Conservation (phyloP, 2,888 invertebrate species). For the Trachelus troglodyta region DNA sequence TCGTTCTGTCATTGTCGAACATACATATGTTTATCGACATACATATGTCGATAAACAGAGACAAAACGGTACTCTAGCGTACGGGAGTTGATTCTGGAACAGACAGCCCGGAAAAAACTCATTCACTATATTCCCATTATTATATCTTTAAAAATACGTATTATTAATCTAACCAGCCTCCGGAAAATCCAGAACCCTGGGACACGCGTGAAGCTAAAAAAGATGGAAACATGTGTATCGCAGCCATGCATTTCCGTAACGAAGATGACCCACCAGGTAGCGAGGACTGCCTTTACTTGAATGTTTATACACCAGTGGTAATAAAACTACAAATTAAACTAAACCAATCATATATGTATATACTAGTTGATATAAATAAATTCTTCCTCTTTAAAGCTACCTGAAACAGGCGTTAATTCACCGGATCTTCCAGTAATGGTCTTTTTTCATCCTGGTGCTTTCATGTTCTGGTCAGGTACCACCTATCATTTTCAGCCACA, state of each 20-base stretch:
- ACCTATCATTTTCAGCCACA: constrained; percentile 45
- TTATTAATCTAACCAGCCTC: constrained; percentile 6
- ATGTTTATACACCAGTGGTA: constrained; percentile 17
- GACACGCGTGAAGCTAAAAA: constrained; percentile 10
- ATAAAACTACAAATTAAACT: not conserved
- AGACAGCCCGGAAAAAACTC: too few relatives aligned
- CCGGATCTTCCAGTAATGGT: constrained; percentile 48
- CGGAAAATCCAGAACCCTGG: constrained; percentile 19
- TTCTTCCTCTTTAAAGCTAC: not conserved
- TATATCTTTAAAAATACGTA: not conserved
- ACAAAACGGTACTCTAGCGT: too few relatives aligned
- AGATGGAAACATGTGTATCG: constrained; percentile 18
- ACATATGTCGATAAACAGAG: too few relatives aligned
- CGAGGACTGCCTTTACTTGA: constrained; percentile 20
- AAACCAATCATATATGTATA: not conserved
- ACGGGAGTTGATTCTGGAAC: too few relatives aligned
- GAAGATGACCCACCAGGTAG: constrained; percentile 8
- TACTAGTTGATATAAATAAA: not conserved
- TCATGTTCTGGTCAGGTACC: constrained; percentile 40
- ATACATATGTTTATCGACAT: too few relatives aligned
- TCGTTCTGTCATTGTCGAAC: too few relatives aligned
- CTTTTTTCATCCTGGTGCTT: constrained; percentile 51
- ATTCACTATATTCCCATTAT: not conserved
- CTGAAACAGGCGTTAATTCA: not conserved
- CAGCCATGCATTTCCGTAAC: not conserved